Conservation (phyloP, 1,140 invertebrate genomes). For the Anoplolepis gracilipes region DNA sequence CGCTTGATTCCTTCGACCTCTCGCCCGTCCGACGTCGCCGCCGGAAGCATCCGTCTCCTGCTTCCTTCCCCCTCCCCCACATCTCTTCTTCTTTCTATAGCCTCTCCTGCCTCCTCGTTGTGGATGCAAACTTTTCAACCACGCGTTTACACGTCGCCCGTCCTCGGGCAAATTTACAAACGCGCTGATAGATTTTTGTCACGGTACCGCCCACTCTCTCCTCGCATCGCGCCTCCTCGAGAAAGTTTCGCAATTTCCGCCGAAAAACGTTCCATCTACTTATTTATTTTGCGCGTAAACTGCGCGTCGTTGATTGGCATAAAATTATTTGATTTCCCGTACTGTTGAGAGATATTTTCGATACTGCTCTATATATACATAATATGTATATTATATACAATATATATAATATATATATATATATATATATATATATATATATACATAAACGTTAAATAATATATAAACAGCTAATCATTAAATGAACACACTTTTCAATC, state of each 20-base stretch:
- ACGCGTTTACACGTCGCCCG: conserved; percentile 45
- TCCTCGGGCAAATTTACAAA: conserved; percentile 13
- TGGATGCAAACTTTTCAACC: conserved; percentile 51
- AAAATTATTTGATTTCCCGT: conserved; percentile 46
- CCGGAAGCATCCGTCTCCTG: conserved; percentile 37
- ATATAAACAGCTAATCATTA: conserved; percentile 18
- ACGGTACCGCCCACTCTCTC: not conserved
- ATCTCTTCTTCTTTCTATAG: not conserved
- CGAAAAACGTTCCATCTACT: not conserved
- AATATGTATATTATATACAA: too few species aligned
- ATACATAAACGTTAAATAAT: too few species aligned
- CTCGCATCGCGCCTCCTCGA: not conserved
- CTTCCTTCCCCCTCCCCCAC: not conserved
- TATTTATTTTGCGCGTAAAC: conserved; percentile 21
- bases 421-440: too few species aligned
- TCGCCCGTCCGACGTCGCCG: conserved; percentile 43
- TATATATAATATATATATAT: too few species aligned
- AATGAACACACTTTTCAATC: conserved; percentile 13
- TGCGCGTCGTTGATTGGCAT: conserved; percentile 6
- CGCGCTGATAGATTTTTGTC: conserved; percentile 44
- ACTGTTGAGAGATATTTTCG: conserved; percentile 8
- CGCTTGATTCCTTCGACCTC: conserved; percentile 50
- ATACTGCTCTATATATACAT: not conserved
- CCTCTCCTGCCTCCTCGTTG: not conserved
- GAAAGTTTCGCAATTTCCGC: conserved; percentile 54